These are phyloP conservation scores for Arctocebus calabarensis DNA, from an alignment of 2,797 vertebrate genomes.

Conservation along the genomic window DNA sequence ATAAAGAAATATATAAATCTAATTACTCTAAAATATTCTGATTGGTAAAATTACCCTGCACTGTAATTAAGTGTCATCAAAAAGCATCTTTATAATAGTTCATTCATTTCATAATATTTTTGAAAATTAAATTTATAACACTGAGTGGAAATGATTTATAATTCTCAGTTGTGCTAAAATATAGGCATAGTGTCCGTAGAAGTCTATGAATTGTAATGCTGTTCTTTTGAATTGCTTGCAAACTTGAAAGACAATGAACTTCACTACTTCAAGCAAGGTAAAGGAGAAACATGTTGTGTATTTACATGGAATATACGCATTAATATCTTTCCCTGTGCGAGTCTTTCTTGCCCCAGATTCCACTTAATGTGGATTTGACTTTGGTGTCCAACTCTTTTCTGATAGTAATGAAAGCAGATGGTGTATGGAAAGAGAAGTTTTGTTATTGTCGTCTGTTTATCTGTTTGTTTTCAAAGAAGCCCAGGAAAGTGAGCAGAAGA, in stretches of 20 bases:
- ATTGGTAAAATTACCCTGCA: constrained; percentile 60
- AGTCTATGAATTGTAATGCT: not conserved
- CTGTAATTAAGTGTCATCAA: constrained; percentile 75
- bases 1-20: constrained; percentile 74
- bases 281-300: constrained; percentile 13
- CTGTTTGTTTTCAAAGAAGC: not conserved
- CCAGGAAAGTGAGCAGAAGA: not conserved
- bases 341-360: constrained; percentile 2
- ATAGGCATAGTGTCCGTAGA: constrained; percentile 43
- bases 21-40: constrained; percentile 73
- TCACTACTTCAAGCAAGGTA: constrained; percentile 13
- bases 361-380: not conserved
- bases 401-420: constrained; percentile 7
- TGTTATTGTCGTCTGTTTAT: not conserved
- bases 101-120: constrained; percentile 75
- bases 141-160: constrained; percentile 70
- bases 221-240: constrained; percentile 25
- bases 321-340: not conserved
- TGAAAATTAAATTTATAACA: constrained; percentile 76
- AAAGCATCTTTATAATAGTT: constrained; percentile 78
- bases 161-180: constrained; percentile 63
- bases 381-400: constrained; percentile 35
- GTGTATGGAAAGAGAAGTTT: not conserved
- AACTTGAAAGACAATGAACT: constrained; percentile 46
- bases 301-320: not conserved